Evolutionary conservation across 2,797 vertebrate genomes (phyloP).

Genomic region (Vultur gryphus): DNA sequence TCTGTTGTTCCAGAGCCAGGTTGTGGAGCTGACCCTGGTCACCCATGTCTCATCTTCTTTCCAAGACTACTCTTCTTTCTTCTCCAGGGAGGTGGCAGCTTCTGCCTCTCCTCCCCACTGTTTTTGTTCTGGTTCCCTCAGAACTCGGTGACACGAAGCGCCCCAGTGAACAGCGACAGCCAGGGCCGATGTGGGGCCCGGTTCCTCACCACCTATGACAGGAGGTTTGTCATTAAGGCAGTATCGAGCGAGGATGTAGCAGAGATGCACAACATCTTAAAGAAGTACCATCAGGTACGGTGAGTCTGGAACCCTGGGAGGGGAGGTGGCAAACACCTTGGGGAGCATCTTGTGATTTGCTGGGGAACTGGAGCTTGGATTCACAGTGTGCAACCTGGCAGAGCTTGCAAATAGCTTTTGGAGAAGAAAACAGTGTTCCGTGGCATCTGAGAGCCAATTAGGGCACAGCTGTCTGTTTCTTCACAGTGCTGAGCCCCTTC

Average conservation of each 20-base stretch:
- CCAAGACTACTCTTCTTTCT: not conserved
- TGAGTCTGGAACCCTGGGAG: constrained; percentile 21
- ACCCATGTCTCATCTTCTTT: not conserved
- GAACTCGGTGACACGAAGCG: constrained; percentile 91
- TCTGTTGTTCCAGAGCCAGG: not conserved
- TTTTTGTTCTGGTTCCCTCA: constrained; percentile 22
- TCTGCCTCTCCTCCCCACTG: not conserved
- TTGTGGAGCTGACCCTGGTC: not conserved
- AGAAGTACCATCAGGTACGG: constrained; percentile 94
- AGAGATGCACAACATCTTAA: constrained; percentile 95
- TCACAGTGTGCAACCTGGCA: not conserved
- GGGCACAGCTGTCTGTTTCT: not conserved
- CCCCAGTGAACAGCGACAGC: constrained; percentile 90
- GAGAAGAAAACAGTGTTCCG: fast-evolving
- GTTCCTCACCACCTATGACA: constrained; percentile 91
- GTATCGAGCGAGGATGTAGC: constrained; percentile 93
- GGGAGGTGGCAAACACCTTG: not conserved
- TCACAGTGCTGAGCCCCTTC: not conserved
- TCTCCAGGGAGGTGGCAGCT: not conserved
- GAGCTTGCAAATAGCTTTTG: not conserved
- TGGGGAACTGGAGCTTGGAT: not conserved
- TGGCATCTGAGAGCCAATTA: not conserved
- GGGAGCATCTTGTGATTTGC: not conserved
- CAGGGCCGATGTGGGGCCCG: constrained; percentile 90
- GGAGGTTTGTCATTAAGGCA: constrained; percentile 92